Evolutionary conservation across 2,888 invertebrate species (phyloP).

Genomic region (Harmothoe impar): DNA sequence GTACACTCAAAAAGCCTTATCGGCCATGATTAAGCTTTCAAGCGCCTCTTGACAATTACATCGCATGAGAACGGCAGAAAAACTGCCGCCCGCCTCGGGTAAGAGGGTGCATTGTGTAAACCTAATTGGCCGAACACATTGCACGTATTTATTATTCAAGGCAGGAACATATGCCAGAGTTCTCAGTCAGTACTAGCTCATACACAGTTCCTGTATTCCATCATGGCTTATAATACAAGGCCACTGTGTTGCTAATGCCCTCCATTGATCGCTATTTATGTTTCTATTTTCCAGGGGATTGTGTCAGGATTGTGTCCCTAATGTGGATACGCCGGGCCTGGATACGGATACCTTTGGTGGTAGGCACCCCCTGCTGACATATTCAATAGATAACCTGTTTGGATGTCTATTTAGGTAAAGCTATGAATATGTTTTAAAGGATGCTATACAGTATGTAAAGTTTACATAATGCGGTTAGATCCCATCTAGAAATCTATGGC

Average conservation of each 20-base stretch:
- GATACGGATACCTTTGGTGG: neutral
- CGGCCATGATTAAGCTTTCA: neutral
- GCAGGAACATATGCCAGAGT: neutral
- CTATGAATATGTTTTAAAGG: no score
- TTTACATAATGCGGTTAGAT: no score
- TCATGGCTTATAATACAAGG: neutral
- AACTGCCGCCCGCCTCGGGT: neutral
- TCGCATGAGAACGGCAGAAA: neutral
- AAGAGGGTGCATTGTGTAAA: conserved; percentile 21
- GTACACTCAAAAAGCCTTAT: neutral
- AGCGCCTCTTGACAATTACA: neutral
- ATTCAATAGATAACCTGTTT: no score
- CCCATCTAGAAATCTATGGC: no score
- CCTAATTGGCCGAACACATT: conserved; percentile 15
- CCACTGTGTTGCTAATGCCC: neutral
- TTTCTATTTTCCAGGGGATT: neutral
- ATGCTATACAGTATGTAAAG: no score
- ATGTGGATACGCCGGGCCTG: neutral
- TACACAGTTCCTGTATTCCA: neutral
- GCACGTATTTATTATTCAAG: conserved; percentile 1
- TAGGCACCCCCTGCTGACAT: no score
- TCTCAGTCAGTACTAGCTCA: neutral
- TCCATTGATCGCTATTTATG: conserved; percentile 11
- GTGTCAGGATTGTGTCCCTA: neutral
- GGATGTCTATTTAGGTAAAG: no score